Base-by-base conservation (phyloP, 2,113 vertebrate species). In the Hippocampus abdominalis region DNA sequence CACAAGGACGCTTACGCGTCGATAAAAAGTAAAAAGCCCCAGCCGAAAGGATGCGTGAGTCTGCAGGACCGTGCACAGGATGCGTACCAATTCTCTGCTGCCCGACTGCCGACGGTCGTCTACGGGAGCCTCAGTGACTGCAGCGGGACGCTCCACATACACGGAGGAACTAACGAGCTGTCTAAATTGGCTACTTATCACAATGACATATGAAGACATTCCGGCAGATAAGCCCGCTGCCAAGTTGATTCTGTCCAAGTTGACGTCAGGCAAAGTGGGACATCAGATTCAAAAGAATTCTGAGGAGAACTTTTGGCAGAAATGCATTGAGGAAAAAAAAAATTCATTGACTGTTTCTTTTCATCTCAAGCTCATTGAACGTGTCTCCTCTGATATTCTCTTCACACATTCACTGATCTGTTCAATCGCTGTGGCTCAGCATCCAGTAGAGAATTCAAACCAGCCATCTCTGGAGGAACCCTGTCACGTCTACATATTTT, bases 401-500 rank as follows among this genome's bases (percentile, higher is more conserved):
- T 86, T 83, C 80, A 70, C 79, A 87, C 79, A 71, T 87, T 87
- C 81, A 84, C 77, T 78, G 76, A 88, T 83, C 78, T 72, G 69
- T 86, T 88, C 71, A 88, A 87, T 91, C 91, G 80, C n/a, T 81
- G 74, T 56, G 79, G 76, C 74, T 64, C 72, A 80, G 82, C 73
- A 83, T 88, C 80, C 86, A 76, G 69, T 75, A 70, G 86, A 88
- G 87, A 82, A 72, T 84, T 81, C 73, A 62, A 78, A 78, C 88
- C 86, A 81, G 76, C 57, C 64, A 68, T 75, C 90, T 87, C 88
- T 12, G 10, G 87, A 88, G 88, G 73, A 83, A 62, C 21, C 73
- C 86, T 91, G 89, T 92, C 90, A 91, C 84, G 91, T 92, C 90
- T 88, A 81, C 86, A 91, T 90, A 36, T 88, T 89, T 89, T 89